Evolutionary conservation across 2,113 vertebrate genomes (phyloP).

Genomic region (Leptodactylus fuscus): DNA sequence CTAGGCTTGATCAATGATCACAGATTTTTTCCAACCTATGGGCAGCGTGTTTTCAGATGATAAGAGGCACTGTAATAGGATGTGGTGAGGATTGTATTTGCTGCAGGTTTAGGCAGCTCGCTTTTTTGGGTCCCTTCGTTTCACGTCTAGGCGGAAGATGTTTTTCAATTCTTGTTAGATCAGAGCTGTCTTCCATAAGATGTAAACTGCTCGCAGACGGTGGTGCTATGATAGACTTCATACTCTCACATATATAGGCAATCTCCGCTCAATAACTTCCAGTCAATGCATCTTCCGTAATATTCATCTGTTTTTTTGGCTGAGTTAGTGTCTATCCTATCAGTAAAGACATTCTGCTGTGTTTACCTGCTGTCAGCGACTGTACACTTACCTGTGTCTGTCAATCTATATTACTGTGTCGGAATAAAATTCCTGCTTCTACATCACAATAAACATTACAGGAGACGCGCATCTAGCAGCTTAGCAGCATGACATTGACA

Average conservation of each 20-base stretch:
- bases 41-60: background rate
- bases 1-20: too few relatives aligned
- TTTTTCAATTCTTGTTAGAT: slow-evolving; percentile 8
- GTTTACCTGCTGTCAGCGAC: slow-evolving; percentile 6
- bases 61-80: too few relatives aligned
- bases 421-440: background rate
- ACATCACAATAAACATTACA: slow-evolving; percentile 4
- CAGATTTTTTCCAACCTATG: background rate
- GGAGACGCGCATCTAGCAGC: background rate
- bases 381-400: background rate
- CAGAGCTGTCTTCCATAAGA: too few relatives aligned
- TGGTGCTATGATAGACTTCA: background rate
- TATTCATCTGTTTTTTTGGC: background rate
- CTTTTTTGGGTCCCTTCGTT: background rate
- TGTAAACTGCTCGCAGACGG: too few relatives aligned
- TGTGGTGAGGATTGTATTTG: too few relatives aligned
- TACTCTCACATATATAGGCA: background rate
- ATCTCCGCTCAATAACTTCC: background rate
- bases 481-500: background rate
- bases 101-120: background rate
- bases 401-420: slow-evolving; percentile 9
- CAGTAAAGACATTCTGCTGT: background rate
- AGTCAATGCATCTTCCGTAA: background rate
- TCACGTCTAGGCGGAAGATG: background rate
- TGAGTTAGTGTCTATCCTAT: background rate